Evolutionary conservation across 2,113 vertebrate species (phyloP), one percentile per base, ranked within the genome.

Genomic region (Pluvialis apricaria): DNA sequence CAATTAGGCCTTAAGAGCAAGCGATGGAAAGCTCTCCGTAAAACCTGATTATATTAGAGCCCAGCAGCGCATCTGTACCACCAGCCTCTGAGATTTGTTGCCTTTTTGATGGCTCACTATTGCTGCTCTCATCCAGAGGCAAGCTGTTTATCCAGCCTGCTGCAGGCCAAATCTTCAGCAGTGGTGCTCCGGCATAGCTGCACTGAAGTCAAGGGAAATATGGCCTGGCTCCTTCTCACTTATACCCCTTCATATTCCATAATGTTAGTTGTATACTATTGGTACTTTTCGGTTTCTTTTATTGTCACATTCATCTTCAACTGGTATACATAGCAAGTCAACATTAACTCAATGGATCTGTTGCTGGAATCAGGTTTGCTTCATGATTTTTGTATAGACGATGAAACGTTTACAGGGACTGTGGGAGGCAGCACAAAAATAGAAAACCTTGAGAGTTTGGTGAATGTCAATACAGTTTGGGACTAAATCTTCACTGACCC

Each of bases 1-100:
- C 86, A 95, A 96, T 96, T 96, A 97, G 91, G 66, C 45, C 81
- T 89, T 77, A 80, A 95, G 81, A 95, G 88, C 70, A 73, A 91
- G 75, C 49, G 0, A 73, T 66, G 83, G 94, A 94, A 94, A 97
- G 66, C 81, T 95, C 81, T 94, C 38, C 55, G 40, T 95, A 94
- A 95, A 95, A 96, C 75, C 73, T 85, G 81, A 57, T 88, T 68
- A 89, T 82, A 78, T 82, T 65, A 84, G 78, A 88, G 70, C 84
- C 75, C 38, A 87, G 66, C 49, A 96, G 66, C 5, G 9, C 51
- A 73, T 80, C 58, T 6, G 3, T 38, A 55, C 31, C 54, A 72
- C 76, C 38, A 13, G 91, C 80, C 81, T 85, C 69, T 1, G 25
- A 91, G 84, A 92, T 92, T 89, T 95, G 89, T 49, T 85, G 31